These are phyloP conservation scores for Drosophila pegasa DNA, from an alignment of 2,888 invertebrate genomes.

Conservation along the genomic window DNA sequence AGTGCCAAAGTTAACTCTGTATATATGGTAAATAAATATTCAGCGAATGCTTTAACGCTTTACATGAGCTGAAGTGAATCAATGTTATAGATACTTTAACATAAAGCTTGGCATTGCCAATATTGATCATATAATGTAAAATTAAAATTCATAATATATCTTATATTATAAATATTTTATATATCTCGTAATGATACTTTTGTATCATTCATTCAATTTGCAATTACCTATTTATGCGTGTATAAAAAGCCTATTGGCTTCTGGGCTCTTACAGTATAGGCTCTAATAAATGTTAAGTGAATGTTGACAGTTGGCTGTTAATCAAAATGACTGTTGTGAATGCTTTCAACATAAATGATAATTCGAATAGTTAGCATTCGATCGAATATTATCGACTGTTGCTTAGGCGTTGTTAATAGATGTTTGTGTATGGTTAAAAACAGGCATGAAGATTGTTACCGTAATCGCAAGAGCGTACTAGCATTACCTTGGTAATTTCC, in stretches of 20 bases:
- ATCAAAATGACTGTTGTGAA: not conserved
- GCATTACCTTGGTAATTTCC: not conserved
- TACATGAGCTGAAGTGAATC: not conserved
- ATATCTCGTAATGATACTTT: not conserved
- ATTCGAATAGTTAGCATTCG: not conserved
- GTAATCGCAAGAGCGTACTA: not conserved
- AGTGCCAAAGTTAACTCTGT: not conserved
- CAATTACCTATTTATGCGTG: not conserved
- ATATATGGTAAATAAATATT: not conserved
- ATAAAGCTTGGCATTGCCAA: not conserved
- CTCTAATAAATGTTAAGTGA: not conserved
- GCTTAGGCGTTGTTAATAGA: not conserved
- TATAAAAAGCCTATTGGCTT: not conserved
- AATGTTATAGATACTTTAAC: not conserved
- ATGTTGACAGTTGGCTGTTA: not conserved
- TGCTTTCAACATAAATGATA: too few relatives aligned
- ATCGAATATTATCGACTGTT: not conserved
- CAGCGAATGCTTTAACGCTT: too few relatives aligned
- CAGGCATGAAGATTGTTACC: not conserved
- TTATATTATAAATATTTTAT: not conserved
- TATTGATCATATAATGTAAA: too few relatives aligned
- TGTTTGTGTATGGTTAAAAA: not conserved
- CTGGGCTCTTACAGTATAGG: not conserved
- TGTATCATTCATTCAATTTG: not conserved
- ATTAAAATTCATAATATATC: not conserved